These are phyloP conservation scores for Prionailurus bengalensis DNA, from an alignment of 2,113 vertebrate species.

Conservation along the genomic window DNA sequence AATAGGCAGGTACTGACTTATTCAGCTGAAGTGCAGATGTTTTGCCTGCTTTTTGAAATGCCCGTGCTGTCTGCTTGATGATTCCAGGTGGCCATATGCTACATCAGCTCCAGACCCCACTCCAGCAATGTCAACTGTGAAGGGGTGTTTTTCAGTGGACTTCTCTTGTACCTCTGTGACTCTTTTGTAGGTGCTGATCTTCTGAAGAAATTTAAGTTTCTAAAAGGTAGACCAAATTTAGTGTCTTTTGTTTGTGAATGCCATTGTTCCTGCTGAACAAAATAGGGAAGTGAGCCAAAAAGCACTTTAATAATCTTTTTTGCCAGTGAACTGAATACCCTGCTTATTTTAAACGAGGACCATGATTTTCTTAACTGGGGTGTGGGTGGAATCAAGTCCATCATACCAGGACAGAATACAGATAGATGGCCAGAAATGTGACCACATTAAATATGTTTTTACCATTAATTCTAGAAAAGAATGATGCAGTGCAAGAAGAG, in stretches of 20 bases:
- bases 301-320: neutral
- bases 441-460: slow-evolving; percentile 5
- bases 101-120: slow-evolving; percentile 97
- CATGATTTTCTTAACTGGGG: neutral
- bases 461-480: slow-evolving; percentile 19
- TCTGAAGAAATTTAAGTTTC: slow-evolving; percentile 96
- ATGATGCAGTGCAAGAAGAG: neutral
- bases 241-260: slow-evolving; percentile 44
- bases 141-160: slow-evolving; percentile 96
- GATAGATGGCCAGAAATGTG: neutral
- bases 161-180: slow-evolving; percentile 98
- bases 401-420: neutral
- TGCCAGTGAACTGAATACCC: neutral
- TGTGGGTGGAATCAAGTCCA: neutral
- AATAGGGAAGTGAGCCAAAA: neutral
- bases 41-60: neutral
- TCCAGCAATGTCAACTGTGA: slow-evolving; percentile 95
- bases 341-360: slow-evolving; percentile 55
- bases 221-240: slow-evolving; percentile 93
- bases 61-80: slow-evolving; percentile 46
- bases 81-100: slow-evolving; percentile 95
- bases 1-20: neutral
- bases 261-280: neutral
- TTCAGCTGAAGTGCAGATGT: neutral
- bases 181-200: slow-evolving; percentile 97